These are phyloP conservation scores for Cyclopterus lumpus DNA, from an alignment of 2,797 vertebrate genomes.

Conservation along the genomic window DNA sequence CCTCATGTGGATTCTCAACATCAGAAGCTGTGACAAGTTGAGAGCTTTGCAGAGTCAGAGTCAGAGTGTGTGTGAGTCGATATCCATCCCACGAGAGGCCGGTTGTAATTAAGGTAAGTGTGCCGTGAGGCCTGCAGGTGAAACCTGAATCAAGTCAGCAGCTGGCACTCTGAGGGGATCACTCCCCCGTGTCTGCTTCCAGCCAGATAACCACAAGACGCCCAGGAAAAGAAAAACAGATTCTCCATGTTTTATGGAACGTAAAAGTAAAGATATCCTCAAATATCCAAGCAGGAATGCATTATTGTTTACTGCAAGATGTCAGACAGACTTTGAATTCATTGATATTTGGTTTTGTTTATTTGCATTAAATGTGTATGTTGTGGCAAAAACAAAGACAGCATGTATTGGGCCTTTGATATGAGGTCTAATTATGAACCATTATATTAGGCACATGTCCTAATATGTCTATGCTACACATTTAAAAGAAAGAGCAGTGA, in stretches of 20 bases:
- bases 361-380: not conserved
- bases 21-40: not conserved
- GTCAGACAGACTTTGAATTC: not conserved
- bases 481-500: not conserved
- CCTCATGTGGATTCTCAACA: not conserved
- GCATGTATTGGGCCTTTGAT: not conserved
- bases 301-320: not conserved
- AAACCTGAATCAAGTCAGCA: constrained; percentile 78
- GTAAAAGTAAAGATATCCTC: not conserved
- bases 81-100: constrained; percentile 29
- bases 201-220: constrained; percentile 32
- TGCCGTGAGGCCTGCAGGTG: constrained; percentile 59
- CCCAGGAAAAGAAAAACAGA: not conserved
- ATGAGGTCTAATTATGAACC: not conserved
- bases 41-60: constrained; percentile 20
- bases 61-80: constrained; percentile 4
- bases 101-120: constrained; percentile 68
- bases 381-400: not conserved
- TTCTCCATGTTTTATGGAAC: not conserved
- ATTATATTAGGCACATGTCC: not conserved
- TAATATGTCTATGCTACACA: not conserved
- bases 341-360: not conserved
- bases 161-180: constrained; percentile 70
- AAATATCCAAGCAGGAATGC: not conserved
- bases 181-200: constrained; percentile 72